phyloP scores from a whole-genome alignment of 2,888 invertebrate genomes.

The Pharmacophagus antenor region DNA sequence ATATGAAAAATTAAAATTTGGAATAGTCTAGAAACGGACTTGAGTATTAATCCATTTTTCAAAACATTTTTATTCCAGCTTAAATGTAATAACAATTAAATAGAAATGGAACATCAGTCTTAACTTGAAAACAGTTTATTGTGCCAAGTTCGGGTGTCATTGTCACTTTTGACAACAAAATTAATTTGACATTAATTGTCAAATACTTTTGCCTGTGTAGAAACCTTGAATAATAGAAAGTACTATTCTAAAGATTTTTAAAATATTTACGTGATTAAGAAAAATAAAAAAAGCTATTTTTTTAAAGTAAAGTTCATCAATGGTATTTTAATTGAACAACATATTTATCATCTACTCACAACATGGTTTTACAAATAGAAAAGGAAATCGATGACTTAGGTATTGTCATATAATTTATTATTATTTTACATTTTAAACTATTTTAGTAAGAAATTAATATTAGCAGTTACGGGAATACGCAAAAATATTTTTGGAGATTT shows the following conservation, averaged over 20 bases:
- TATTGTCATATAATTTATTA: background rate
- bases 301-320: background rate
- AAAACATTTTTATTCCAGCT: slow-evolving; percentile 9
- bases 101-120: slow-evolving; percentile 7
- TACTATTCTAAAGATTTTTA: background rate
- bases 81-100: background rate
- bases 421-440: too few species aligned
- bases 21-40: too few species aligned
- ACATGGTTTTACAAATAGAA: background rate
- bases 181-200: background rate
- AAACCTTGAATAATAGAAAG: too few species aligned
- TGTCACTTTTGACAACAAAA: slow-evolving; percentile 5
- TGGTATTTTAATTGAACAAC: background rate
- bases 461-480: too few species aligned
- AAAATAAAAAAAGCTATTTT: background rate
- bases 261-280: background rate
- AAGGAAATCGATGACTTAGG: background rate
- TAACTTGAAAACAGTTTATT: background rate
- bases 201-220: too few species aligned
- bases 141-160: slow-evolving; percentile 3
- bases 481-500: too few species aligned
- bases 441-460: too few species aligned
- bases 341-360: background rate
- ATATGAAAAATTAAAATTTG: background rate
- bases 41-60: slow-evolving; percentile 14